Conservation (phyloP, 2,888 invertebrate genomes). For the Epinotia bilunana region DNA sequence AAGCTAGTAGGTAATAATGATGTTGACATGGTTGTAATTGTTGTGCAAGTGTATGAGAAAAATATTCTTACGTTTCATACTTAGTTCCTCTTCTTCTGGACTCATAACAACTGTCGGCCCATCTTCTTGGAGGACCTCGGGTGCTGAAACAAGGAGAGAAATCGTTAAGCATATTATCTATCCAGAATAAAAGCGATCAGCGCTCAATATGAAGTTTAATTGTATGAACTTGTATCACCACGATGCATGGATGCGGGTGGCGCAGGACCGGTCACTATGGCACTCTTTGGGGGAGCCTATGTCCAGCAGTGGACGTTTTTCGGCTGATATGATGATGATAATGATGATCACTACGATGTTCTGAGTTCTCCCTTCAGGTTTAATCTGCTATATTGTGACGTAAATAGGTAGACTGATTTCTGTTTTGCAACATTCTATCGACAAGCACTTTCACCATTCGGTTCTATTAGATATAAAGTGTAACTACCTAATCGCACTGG, state of each 20-base stretch:
- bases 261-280: too few species aligned
- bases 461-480: conserved; percentile 25
- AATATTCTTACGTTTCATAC: conserved; percentile 89
- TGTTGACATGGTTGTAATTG: not conserved
- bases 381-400: not conserved
- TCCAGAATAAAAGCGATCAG: not conserved
- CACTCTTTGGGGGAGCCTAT: too few species aligned
- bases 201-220: not conserved
- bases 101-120: conserved; percentile 86
- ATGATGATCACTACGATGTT: not conserved
- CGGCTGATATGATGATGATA: too few species aligned
- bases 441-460: conserved; percentile 30
- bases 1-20: too few species aligned
- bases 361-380: not conserved
- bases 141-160: conserved; percentile 85
- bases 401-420: conserved; percentile 15
- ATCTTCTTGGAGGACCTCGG: conserved; percentile 89
- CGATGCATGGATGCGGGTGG: too few species aligned
- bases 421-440: conserved; percentile 28
- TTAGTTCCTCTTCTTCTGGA: conserved; percentile 90
- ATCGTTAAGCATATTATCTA: not conserved
- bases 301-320: too few species aligned
- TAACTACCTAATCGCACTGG: conserved; percentile 28
- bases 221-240: not conserved
- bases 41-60: not conserved